Base-by-base conservation (phyloP, 2,797 vertebrate genomes). In the Sebastes reedi region DNA sequence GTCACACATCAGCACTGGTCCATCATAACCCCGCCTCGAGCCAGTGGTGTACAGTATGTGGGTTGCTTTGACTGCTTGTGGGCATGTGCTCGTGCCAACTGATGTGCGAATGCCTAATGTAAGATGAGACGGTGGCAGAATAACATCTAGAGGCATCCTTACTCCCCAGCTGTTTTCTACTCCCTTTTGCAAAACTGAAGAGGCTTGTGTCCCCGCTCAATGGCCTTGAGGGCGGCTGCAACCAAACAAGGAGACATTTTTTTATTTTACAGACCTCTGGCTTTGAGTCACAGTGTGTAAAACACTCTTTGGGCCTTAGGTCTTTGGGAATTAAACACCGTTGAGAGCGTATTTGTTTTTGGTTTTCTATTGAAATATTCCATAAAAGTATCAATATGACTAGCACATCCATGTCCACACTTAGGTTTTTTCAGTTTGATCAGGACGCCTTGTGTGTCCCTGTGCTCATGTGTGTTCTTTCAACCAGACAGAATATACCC, bases 41-140 rank as follows among this genome's bases (percentile, higher is more conserved):
- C 72, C 46, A 72, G n/a, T 65, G 65, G 64, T 79, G 68, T 83
- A 75, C 78, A 74, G 71, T 86, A 67, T 81, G 73, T 88, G 75
- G 70, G 77, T 82, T 81, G 73, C n/a, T 87, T 71, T 46, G 55
- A 81, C 79, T 87, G 90, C 91, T 89, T 82, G 58, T 87, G 85
- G 92, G 82, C 74, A 86, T 83, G 67, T 77, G 69, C 80, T 81
- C 4, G 24, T 89, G 84, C 88, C 89, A 91, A 86, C 68, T 90
- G 89, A 92, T 87, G 82, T 80, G 76, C 81, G 82, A 80, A 82
- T 82, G 75, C 81, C 89, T 91, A 89, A 93, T 92, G 82, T 88
- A 90, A 91, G 86, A 92, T 86, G 91, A 92, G 89, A 91, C 82
- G 75, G 88, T 89, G 86, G 84, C 86, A 89, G 80, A 91, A 91